Conservation (phyloP, 2,797 vertebrate species). For the Galagoides demidoff region DNA sequence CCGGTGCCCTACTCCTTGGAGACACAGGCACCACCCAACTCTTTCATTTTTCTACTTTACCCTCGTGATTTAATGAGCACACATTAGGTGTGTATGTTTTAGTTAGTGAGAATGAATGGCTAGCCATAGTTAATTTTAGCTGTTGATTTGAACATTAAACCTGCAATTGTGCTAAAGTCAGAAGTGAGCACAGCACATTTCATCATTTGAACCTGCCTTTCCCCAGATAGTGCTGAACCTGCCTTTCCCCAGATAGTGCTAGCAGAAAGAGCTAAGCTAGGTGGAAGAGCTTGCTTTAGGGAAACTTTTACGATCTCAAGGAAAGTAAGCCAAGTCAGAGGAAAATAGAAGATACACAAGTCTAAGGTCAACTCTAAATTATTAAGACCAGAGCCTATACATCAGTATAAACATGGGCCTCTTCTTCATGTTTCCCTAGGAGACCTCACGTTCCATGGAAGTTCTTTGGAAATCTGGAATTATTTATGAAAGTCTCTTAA, state of each 20-base stretch:
- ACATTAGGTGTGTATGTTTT: not conserved
- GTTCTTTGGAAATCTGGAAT: not conserved
- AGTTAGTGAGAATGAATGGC: not conserved
- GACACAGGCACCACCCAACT: not conserved
- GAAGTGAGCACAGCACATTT: not conserved
- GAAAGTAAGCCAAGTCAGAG: not conserved
- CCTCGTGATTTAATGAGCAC: not conserved
- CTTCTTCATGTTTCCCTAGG: not conserved
- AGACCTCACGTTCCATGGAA: not conserved
- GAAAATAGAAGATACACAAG: not conserved
- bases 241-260: not conserved
- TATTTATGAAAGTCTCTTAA: not conserved
- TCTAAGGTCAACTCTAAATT: not conserved
- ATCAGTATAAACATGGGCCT: not conserved
- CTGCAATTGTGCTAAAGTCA: not conserved
- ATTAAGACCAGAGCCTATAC: not conserved
- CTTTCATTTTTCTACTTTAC: not conserved
- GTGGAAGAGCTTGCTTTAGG: constrained; percentile 17
- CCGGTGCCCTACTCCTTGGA: too few relatives aligned
- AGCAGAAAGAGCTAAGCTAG: not conserved
- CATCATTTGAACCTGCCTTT: not conserved
- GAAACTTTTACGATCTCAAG: not conserved
- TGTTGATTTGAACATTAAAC: not conserved
- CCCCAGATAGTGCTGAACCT: not conserved
- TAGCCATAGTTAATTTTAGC: not conserved